phyloP scores from a whole-genome alignment of 2,888 invertebrate genomes.

The Drosophila sordidapex region DNA sequence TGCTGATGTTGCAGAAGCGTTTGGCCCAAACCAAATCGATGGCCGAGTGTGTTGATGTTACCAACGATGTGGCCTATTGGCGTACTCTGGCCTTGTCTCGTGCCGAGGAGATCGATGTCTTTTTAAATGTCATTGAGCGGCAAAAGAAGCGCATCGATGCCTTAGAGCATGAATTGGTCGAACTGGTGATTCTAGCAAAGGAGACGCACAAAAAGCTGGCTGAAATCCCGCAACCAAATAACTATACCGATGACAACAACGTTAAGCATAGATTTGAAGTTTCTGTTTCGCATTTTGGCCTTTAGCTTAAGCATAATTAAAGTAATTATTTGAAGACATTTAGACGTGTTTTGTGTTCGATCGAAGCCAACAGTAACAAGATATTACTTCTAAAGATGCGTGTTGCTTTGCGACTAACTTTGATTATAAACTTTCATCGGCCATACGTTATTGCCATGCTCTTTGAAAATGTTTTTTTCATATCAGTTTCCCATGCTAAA shows the following conservation, averaged over 20 bases:
- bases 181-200: conserved; percentile 33
- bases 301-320: not conserved
- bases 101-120: conserved; percentile 26
- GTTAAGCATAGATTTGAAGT: not conserved
- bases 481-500: not conserved
- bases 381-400: not conserved
- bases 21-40: conserved; percentile 2
- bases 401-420: not conserved
- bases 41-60: conserved; percentile 15
- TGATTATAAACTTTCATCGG: not conserved
- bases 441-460: not conserved
- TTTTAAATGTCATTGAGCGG: conserved; percentile 30
- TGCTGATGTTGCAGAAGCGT: conserved; percentile 31
- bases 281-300: not conserved
- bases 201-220: conserved; percentile 44
- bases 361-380: not conserved
- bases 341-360: not conserved
- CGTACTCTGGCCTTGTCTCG: conserved; percentile 44
- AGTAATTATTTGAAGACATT: not conserved
- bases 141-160: conserved; percentile 46
- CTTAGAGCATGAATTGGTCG: conserved; percentile 43
- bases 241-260: not conserved
- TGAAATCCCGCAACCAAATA: conserved; percentile 4
- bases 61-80: conserved; percentile 44
- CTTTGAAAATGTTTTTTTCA: not conserved